Base-by-base conservation (phyloP, 1,140 invertebrate species). In the Lordiphosa collinella region DNA sequence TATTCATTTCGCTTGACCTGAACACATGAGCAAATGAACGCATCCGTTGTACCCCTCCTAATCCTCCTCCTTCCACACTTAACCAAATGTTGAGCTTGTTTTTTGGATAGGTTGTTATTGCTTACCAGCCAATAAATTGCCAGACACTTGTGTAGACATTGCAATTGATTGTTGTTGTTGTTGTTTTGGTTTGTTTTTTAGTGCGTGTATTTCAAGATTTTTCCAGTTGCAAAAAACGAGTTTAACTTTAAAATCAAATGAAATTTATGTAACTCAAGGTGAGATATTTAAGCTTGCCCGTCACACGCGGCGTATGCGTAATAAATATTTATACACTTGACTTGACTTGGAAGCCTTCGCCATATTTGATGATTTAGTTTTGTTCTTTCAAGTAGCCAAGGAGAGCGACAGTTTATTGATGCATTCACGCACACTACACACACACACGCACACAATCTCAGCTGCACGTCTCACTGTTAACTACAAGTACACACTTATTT, bases 101-200 rank as follows among this genome's bases (percentile, higher is more conserved):
- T 59, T 49, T 31, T 58, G 41, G 34, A 48, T 36, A 12, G 47
- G 53, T 25, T 38, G 31, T 47, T 29, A 22, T 29, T 32, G 55
- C 82, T 86, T 86, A 86, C 82, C 82, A 40, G 73, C 69, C 68
- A 86, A 74, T 71, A 86, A 67, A 71, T 74, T 86, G 63, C 76
- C 64, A 74, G 82, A 78, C 62, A 86, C 76, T 80, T 86, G 82
- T 38, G 82, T 86, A 66, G 76, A 85, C 79, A 85, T 85, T 53
- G 25, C 25, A 29, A 29, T 29, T 29, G 25, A 29, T 57, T 63
- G 46, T 56, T 51, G 44, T 47, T 13, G 54, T 51, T 13, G 37
- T 31, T 46, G 54, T 44, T 13, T 37, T 36, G n/a, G 16, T 48
- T 29, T 57, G 36, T 29, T 66, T 37, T 37, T 56, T 54, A 47